Conservation (phyloP, 1,140 invertebrate genomes). For the Pseudomyrmex cubaensis region DNA sequence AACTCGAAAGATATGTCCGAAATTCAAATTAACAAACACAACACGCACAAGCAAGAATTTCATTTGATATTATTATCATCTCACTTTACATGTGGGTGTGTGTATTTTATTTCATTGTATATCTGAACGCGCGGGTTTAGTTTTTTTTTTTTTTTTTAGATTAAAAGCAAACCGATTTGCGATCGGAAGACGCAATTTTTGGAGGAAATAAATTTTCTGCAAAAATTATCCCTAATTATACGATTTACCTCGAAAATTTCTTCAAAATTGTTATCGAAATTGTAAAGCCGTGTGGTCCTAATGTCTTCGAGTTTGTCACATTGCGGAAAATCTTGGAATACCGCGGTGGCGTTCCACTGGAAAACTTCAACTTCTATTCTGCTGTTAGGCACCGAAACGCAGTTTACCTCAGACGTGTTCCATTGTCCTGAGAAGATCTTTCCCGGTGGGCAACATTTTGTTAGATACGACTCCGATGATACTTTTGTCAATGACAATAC, state of each 20-base stretch:
- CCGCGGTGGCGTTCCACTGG: neutral
- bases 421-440: slow-evolving; percentile 43
- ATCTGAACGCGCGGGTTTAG: neutral
- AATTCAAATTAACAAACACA: neutral
- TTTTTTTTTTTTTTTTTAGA: too few relatives aligned
- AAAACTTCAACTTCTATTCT: slow-evolving; percentile 21
- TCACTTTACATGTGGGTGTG: too few relatives aligned
- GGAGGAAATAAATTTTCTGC: neutral
- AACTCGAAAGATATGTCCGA: neutral
- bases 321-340: slow-evolving; percentile 22
- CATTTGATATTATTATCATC: too few relatives aligned
- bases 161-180: too few relatives aligned
- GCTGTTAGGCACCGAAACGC: slow-evolving; percentile 7
- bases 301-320: slow-evolving; percentile 60
- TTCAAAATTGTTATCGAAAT: neutral
- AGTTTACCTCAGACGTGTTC: slow-evolving; percentile 37
- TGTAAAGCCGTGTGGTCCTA: slow-evolving; percentile 16
- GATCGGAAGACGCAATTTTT: neutral
- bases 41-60: too few relatives aligned
- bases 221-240: neutral
- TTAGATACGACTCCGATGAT: neutral
- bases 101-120: neutral
- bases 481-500: neutral
- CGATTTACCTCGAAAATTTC: slow-evolving; percentile 48
- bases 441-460: slow-evolving; percentile 66